A percentile compares a stretch with the other conserved stretches of the same genome.
Evolutionary conservation across 2,797 vertebrate species (phyloP).

Genomic region (Mareca strepera): DNA sequence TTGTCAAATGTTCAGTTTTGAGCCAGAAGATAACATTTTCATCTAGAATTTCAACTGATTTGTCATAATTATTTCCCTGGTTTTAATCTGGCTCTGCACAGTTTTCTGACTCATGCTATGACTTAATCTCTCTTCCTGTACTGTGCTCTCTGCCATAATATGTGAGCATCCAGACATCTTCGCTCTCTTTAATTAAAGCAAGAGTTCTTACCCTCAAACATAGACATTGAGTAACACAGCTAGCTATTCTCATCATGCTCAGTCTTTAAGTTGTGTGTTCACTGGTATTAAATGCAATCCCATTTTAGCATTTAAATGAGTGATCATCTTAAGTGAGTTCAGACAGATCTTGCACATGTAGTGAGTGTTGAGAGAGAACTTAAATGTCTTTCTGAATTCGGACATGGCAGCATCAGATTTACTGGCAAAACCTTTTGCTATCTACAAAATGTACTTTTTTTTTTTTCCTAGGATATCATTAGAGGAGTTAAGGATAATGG

Average conservation of each 20-base stretch:
- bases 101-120: slow-evolving; percentile 20
- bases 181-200: slow-evolving; percentile 40
- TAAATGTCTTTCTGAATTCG: background rate
- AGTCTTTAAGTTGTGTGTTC: background rate
- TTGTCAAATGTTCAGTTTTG: background rate
- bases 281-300: background rate
- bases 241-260: background rate
- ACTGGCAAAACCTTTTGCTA: background rate
- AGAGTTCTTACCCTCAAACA: background rate
- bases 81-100: background rate
- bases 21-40: background rate
- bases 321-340: slow-evolving; percentile 25
- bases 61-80: background rate
- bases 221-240: background rate
- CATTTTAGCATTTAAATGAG: background rate
- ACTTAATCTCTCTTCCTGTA: slow-evolving; percentile 20
- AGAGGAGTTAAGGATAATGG: background rate
- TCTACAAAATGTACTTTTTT: background rate
- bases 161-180: background rate
- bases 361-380: background rate
- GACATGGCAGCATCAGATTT: background rate
- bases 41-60: background rate
- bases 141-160: background rate
- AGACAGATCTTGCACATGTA: background rate
- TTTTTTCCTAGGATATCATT: background rate